These are phyloP conservation scores for Acrocyrtus sp. DNA, from an alignment of 2,888 invertebrate species.

Conservation along the genomic window DNA sequence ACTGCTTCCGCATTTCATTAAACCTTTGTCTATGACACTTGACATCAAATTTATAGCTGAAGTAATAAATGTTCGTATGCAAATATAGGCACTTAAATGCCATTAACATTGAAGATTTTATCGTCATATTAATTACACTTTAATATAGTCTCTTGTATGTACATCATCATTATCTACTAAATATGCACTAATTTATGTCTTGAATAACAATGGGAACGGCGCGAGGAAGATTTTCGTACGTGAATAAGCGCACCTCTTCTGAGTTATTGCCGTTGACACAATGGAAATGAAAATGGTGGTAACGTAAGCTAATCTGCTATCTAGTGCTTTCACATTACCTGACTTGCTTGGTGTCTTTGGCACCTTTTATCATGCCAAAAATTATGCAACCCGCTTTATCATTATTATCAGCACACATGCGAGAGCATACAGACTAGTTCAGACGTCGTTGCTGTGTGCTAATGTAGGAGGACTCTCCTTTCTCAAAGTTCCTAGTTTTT, in stretches of 20 bases:
- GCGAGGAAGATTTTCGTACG: too few species aligned
- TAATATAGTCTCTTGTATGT: not conserved
- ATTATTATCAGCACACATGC: not conserved
- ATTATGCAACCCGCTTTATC: not conserved
- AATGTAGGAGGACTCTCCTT: too few species aligned
- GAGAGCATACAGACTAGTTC: too few species aligned
- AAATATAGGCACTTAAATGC: not conserved
- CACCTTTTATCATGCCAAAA: not conserved
- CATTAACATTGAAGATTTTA: not conserved
- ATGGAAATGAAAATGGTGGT: not conserved
- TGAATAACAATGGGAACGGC: not conserved
- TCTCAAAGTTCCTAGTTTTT: conserved; percentile 23
- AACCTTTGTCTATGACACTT: too few species aligned
- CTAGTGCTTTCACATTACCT: not conserved
- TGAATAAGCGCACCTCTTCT: not conserved
- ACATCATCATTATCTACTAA: not conserved
- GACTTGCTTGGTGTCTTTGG: too few species aligned
- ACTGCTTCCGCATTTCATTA: not conserved
- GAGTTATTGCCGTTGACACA: not conserved
- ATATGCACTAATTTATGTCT: not conserved
- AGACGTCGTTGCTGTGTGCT: too few species aligned
- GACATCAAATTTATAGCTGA: too few species aligned
- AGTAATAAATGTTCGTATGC: not conserved
- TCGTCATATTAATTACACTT: not conserved
- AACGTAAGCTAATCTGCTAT: not conserved